A percentile compares a stretch with the other conserved stretches of the same genome.
Conservation (phyloP, 1,140 invertebrate species). For the Gryon sp. region DNA sequence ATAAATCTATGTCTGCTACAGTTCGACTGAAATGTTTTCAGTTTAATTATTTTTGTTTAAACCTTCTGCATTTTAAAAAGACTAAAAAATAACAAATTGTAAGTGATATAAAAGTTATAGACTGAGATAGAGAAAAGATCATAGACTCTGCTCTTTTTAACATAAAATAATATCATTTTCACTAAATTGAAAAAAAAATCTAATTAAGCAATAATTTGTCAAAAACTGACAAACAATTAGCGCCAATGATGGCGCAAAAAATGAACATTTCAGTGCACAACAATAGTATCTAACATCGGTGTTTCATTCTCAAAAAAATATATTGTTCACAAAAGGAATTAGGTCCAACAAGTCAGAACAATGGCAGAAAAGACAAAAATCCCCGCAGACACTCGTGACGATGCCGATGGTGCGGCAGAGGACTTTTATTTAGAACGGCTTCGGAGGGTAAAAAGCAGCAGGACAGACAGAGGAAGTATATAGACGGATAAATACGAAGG, state of each 20-base stretch:
- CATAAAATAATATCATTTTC: too few species aligned
- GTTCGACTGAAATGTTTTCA: too few species aligned
- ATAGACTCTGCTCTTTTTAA: too few species aligned
- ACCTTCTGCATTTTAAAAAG: too few species aligned
- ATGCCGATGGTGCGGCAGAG: slow-evolving; percentile 30
- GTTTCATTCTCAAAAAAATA: slow-evolving; percentile 28
- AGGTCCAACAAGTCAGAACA: slow-evolving; percentile 66
- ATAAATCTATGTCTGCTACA: too few species aligned
- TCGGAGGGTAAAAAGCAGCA: slow-evolving; percentile 57
- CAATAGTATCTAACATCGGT: neutral
- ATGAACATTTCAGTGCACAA: slow-evolving; percentile 11
- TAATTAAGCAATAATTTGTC: neutral
- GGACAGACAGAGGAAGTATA: slow-evolving; percentile 69
- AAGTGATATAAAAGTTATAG: too few species aligned
- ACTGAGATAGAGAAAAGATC: too few species aligned
- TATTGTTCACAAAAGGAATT: slow-evolving; percentile 36
- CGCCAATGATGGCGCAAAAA: too few species aligned
- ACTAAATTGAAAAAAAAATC: neutral
- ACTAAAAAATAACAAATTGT: too few species aligned
- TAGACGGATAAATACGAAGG: slow-evolving; percentile 69
- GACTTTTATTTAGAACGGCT: slow-evolving; percentile 68
- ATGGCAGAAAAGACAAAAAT: slow-evolving; percentile 67
- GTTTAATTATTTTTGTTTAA: too few species aligned
- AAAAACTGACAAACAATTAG: neutral
- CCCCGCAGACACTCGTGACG: slow-evolving; percentile 49